A percentile compares a stretch with the other conserved stretches of the same genome.
phyloP scores from a whole-genome alignment of 2,797 vertebrate species.

The Lophotriccus pileatus region DNA sequence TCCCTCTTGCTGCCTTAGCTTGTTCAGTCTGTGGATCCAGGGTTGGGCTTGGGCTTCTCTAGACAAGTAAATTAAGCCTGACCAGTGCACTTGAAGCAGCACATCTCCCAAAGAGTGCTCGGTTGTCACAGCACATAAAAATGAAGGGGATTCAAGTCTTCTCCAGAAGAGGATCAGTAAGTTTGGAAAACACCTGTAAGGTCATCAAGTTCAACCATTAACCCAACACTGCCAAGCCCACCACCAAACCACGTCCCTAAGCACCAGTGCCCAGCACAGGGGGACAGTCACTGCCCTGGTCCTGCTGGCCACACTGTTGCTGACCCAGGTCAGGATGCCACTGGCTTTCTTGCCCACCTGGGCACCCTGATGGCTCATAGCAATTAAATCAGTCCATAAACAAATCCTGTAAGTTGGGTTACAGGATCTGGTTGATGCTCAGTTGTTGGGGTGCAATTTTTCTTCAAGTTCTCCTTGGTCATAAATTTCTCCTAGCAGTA shows the following conservation, averaged over 20 bases:
- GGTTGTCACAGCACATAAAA: background rate
- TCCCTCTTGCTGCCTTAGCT: background rate
- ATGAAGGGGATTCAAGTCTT: background rate
- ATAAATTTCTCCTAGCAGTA: background rate
- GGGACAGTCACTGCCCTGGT: background rate
- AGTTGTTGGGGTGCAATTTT: background rate
- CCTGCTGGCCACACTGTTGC: background rate
- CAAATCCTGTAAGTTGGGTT: background rate
- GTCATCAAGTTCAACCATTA: accelerated
- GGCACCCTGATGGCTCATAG: background rate
- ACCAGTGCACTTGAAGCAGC: background rate
- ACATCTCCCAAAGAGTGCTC: background rate
- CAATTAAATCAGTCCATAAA: background rate
- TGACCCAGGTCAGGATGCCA: background rate
- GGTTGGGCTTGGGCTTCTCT: background rate
- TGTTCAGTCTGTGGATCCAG: background rate
- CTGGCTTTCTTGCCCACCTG: background rate
- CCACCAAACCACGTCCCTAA: accelerated
- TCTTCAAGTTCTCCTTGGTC: background rate
- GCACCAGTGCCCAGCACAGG: background rate
- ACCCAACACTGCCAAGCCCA: background rate
- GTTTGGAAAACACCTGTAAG: background rate
- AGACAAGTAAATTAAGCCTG: background rate
- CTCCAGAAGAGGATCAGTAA: background rate
- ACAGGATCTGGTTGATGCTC: background rate